phyloP scores from a whole-genome alignment of 2,113 vertebrate genomes.

The Sitta europaea region DNA sequence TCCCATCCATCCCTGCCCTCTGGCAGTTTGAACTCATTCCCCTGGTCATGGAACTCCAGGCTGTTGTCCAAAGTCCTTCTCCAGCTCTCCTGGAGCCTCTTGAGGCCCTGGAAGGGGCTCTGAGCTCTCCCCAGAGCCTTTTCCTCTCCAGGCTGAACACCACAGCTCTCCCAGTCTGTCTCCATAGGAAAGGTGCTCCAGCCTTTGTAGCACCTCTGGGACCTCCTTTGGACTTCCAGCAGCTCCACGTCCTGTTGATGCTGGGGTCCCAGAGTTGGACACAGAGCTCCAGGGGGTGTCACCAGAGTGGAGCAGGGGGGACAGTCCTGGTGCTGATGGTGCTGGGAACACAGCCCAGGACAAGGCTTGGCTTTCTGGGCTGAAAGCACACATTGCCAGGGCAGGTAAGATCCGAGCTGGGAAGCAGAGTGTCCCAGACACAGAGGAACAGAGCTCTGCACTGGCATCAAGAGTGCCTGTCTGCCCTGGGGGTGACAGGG shows the following conservation, averaged over 20 bases:
- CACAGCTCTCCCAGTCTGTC: neutral
- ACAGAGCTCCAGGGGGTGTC: neutral
- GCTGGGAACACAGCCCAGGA: neutral
- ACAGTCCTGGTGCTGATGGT: neutral
- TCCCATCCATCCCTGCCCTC: rapidly evolving
- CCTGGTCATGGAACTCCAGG: neutral
- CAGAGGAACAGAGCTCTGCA: neutral
- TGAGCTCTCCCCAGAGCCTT: neutral
- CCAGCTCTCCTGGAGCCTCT: neutral
- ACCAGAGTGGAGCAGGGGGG: neutral
- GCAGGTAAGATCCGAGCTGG: rapidly evolving
- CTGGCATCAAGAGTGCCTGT: rapidly evolving
- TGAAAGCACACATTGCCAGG: neutral
- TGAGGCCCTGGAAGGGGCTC: neutral
- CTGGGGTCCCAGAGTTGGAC: neutral
- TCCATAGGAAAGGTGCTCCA: neutral
- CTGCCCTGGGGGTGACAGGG: rapidly evolving
- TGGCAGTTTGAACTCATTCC: neutral
- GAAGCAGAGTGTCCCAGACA: neutral
- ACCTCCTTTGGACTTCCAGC: neutral
- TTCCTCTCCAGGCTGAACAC: neutral
- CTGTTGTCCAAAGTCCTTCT: rapidly evolving
- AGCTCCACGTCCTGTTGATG: neutral
- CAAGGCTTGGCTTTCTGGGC: neutral
- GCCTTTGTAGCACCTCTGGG: rapidly evolving